phyloP scores from a whole-genome alignment of 2,113 vertebrate genomes.

The Salvator merianae region DNA sequence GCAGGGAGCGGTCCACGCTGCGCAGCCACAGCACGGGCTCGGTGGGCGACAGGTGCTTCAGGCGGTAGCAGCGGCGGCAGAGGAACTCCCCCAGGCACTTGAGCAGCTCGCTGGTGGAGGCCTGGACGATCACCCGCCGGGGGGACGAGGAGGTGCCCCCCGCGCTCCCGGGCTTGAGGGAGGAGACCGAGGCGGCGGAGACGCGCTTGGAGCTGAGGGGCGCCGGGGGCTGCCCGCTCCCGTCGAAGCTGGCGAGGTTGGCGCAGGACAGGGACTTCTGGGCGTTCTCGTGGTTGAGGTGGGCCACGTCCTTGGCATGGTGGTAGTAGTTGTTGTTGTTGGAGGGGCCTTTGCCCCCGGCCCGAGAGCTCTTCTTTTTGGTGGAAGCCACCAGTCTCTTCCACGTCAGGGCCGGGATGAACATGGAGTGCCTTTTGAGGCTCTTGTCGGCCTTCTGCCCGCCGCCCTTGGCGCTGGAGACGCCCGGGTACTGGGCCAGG shows the following conservation, averaged over 20 bases:
- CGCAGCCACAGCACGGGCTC: slow-evolving; percentile 92
- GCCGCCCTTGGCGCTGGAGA: slow-evolving; percentile 90
- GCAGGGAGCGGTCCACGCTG: slow-evolving; percentile 90
- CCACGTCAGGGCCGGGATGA: slow-evolving; percentile 90
- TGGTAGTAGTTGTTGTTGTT: slow-evolving; percentile 70
- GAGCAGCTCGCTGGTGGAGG: slow-evolving; percentile 91
- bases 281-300: slow-evolving; percentile 91
- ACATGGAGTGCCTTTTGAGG: slow-evolving; percentile 86
- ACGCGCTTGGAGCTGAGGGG: slow-evolving; percentile 79
- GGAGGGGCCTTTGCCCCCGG: slow-evolving; percentile 73
- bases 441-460: slow-evolving; percentile 81
- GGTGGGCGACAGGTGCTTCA: slow-evolving; percentile 88
- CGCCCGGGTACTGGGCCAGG: slow-evolving; percentile 84
- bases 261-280: slow-evolving; percentile 94
- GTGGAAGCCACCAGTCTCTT: slow-evolving; percentile 91
- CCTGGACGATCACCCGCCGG: slow-evolving; percentile 90
- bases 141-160: slow-evolving; percentile 48
- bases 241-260: slow-evolving; percentile 87
- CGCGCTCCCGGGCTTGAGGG: not conserved
- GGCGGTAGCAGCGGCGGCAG: slow-evolving; percentile 88
- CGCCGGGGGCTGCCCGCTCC: slow-evolving; percentile 69
- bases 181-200: slow-evolving; percentile 71
- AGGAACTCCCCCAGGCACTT: slow-evolving; percentile 90
- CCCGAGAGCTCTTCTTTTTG: slow-evolving; percentile 88
- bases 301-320: slow-evolving; percentile 80